Base-by-base conservation (phyloP, 2,797 vertebrate species). In the Centroberyx gerrardi region DNA sequence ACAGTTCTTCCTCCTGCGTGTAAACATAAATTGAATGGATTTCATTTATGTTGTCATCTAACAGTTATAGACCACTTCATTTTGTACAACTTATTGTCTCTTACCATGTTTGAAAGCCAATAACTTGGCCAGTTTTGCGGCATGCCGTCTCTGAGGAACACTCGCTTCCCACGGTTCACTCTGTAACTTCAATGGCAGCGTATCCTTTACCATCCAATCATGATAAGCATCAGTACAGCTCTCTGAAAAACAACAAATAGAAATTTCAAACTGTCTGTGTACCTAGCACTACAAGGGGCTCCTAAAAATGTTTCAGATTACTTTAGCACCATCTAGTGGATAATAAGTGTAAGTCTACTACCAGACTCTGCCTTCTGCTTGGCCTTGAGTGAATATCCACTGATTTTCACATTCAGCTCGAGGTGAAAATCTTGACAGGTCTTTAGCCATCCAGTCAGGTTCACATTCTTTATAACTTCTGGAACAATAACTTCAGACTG, bases 371-470 rank as follows among this genome's bases (percentile, higher is more conserved):
- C 33, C 40, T n/a, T 58, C 58, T 69, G 67, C 59, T 58, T 51
- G 28, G 77, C 77, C 67, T 62, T 48, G 0, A 70, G 61, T 17
- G 76, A 88, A 81, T 89, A 91, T 13, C 81, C 81, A 0, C 2
- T 49, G 18, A 93, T 85, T 76, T 84, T 93, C 15, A 62, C 8
- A 5, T 67, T 69, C 59, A 95, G 74, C 10, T 95, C 91, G 0
- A 80, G 65, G 31, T 61, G 84, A 80, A 96, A 94, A 0, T 79
- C 55, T 9, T 89, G 31, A 80, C 96, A 96, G 8, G 78, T 85
- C 10, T 87, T 85, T 42, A 93, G 56, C 96, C 95, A 96, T 59
- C 91, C 83, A 0, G 87, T 85, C 72, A 96, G 72, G 82, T 95
- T 91, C 46, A 94, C 40, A 5, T 62, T 62, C 54, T 27, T 83